These are phyloP conservation scores for Chymomyza procnemis DNA, from an alignment of 2,888 invertebrate species.

Conservation along the genomic window DNA sequence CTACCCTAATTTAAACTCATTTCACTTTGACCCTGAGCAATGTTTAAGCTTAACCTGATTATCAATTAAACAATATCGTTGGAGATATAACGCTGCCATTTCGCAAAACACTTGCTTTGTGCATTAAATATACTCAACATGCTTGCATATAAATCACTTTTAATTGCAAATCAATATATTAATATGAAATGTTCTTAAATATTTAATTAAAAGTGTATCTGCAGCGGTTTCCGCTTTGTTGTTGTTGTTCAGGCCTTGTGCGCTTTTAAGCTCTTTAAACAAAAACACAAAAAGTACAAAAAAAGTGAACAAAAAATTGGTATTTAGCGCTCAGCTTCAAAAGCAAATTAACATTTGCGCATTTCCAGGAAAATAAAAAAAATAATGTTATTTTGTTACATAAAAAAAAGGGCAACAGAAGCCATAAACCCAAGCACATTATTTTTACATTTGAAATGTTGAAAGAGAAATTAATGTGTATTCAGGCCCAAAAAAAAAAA, in stretches of 20 bases:
- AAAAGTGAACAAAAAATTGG: slow-evolving; percentile 21
- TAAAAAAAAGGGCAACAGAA: background rate
- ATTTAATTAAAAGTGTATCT: slow-evolving; percentile 57
- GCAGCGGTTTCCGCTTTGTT: slow-evolving; percentile 19
- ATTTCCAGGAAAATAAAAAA: slow-evolving; percentile 32
- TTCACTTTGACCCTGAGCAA: no score
- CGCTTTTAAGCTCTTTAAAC: background rate
- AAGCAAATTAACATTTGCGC: slow-evolving; percentile 18
- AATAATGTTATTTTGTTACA: slow-evolving; percentile 17
- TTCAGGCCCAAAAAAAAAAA: background rate
- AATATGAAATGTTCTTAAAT: slow-evolving; percentile 42
- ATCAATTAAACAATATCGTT: slow-evolving; percentile 2
- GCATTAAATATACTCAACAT: background rate
- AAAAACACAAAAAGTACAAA: background rate
- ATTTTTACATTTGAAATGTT: slow-evolving; percentile 27
- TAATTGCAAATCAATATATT: slow-evolving; percentile 61
- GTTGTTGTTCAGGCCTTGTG: no score
- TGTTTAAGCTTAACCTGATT: background rate
- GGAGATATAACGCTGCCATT: background rate
- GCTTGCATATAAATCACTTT: slow-evolving; percentile 34
- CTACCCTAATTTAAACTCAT: no score
- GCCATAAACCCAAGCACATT: slow-evolving; percentile 40
- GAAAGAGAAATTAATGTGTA: slow-evolving; percentile 21
- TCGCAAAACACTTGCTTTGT: background rate
- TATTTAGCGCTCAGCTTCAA: slow-evolving; percentile 24